Evolutionary conservation across 2,797 vertebrate genomes (phyloP).

Genomic region (Pogonophryne albipinna): DNA sequence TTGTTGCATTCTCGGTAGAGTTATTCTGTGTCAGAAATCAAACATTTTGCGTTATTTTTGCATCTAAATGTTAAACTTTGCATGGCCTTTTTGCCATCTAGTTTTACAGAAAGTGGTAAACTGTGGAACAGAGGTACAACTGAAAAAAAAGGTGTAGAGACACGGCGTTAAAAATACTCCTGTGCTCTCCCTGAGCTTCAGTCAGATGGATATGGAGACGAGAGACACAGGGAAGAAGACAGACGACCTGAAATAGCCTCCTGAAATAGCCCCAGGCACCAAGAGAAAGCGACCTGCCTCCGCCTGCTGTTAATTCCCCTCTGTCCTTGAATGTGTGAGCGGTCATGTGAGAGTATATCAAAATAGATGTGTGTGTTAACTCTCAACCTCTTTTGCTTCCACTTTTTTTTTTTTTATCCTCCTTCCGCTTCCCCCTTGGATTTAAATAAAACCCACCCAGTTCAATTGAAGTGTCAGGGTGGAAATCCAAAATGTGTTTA

Average conservation of each 20-base stretch:
- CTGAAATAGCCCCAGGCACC: slow-evolving; percentile 76
- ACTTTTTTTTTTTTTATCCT: neutral
- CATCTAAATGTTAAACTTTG: slow-evolving; percentile 27
- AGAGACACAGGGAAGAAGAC: slow-evolving; percentile 64
- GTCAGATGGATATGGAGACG: slow-evolving; percentile 62
- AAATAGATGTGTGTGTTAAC: slow-evolving; percentile 60
- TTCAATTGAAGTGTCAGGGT: slow-evolving; percentile 71
- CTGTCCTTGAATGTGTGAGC: slow-evolving; percentile 67
- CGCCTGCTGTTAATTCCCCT: slow-evolving; percentile 73
- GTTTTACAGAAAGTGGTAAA: slow-evolving; percentile 46
- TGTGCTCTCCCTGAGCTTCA: slow-evolving; percentile 67
- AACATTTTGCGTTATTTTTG: slow-evolving; percentile 47
- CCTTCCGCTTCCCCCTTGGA: slow-evolving; percentile 28
- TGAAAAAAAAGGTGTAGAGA: slow-evolving; percentile 39
- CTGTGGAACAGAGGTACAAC: slow-evolving; percentile 37
- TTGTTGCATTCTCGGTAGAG: neutral
- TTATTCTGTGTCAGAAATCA: slow-evolving; percentile 19
- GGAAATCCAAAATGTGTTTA: slow-evolving; percentile 73
- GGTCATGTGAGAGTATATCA: slow-evolving; percentile 53
- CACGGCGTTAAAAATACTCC: slow-evolving; percentile 70
- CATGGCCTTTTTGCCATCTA: slow-evolving; percentile 27
- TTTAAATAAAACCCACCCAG: slow-evolving; percentile 73
- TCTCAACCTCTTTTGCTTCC: slow-evolving; percentile 33
- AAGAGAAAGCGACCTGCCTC: slow-evolving; percentile 71
- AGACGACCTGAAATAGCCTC: slow-evolving; percentile 76